Evolutionary conservation across 2,113 vertebrate genomes (phyloP), one percentile per base, ranked within the genome.

Genomic region (Leuciscus idus): DNA sequence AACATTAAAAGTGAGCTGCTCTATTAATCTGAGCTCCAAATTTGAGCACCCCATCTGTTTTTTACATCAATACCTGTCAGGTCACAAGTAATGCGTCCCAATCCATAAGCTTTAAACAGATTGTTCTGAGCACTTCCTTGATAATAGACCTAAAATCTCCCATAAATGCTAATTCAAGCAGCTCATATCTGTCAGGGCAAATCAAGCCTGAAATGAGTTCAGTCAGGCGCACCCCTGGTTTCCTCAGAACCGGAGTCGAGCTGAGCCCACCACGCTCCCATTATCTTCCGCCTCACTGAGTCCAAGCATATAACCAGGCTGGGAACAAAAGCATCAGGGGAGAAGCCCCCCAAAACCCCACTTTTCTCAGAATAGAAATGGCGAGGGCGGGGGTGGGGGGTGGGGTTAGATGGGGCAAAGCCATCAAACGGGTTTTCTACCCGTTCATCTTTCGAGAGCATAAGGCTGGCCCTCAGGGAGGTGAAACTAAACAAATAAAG

Each of bases 201-300:
- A 93, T 93, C 91, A 91, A 90, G 89, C 92, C 86, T 92, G 90
- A 92, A 93, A 93, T 90, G 90, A 87, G 91, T 89, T 91, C 87
- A 93, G 61, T 61, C 89, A 88, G 87, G 85, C 85, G 57, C 55
- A 62, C 86, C 87, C 87, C 82, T 88, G 68, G 82, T 72, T 28
- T 48, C 88, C 80, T 64, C 73, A 89, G 88, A 84, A 83, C 83
- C 19, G 55, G 80, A 85, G 87, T 78, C 78, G 61, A 77, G 62
- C 48, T 84, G 46, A 89, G 72, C 72, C 82, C 82, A 82, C 91
- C 85, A 75, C 23, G 81, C 88, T 84, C 76, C 86, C 77, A 92
- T 93, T 92, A 90, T 92, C 85, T 87, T 89, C 85, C 39, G 84
- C 85, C 82, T 84, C 90, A 87, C 75, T 90, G 88, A 84, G 46